These are phyloP conservation scores for Leptobrachium ailaonicum DNA, from an alignment of 2,113 vertebrate genomes.

Conservation along the genomic window DNA sequence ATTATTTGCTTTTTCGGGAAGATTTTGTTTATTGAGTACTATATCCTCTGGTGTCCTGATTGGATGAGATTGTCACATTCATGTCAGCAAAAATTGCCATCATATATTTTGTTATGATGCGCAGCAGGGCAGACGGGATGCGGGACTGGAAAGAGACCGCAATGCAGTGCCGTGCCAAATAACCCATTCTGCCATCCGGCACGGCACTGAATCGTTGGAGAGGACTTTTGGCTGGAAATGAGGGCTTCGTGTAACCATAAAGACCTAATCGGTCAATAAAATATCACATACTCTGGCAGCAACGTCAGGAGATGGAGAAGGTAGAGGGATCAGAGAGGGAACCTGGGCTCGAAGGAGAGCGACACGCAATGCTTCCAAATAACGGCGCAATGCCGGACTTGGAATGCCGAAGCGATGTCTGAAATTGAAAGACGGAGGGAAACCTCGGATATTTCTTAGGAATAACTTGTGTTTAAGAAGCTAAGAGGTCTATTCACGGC, in stretches of 20 bases:
- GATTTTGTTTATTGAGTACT: conserved; percentile 31
- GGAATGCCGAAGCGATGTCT: no score
- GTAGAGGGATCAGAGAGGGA: not conserved
- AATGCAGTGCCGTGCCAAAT: conserved; percentile 8
- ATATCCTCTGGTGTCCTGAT: not conserved
- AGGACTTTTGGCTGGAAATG: conserved; percentile 1
- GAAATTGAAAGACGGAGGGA: no score
- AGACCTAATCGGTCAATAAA: not conserved
- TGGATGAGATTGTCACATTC: not conserved
- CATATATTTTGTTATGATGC: conserved; percentile 19
- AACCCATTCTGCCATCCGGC: not conserved
- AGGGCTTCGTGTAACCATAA: conserved; percentile 24
- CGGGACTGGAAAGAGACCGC: conserved; percentile 3
- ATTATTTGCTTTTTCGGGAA: not conserved
- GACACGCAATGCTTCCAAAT: no score
- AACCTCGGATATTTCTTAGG: no score
- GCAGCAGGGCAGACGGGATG: not conserved
- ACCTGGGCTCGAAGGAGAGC: no score
- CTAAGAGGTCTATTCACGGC: no score
- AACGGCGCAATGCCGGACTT: no score
- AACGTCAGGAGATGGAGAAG: not conserved
- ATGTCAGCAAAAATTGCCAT: conserved; percentile 14
- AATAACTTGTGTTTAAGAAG: no score
- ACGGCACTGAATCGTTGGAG: conserved; percentile 6
- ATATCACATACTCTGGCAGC: conserved; percentile 7